A percentile compares a stretch with the other conserved stretches of the same genome.
phyloP scores from a whole-genome alignment of 2,113 vertebrate species.

The Cochlearius cochlearius region DNA sequence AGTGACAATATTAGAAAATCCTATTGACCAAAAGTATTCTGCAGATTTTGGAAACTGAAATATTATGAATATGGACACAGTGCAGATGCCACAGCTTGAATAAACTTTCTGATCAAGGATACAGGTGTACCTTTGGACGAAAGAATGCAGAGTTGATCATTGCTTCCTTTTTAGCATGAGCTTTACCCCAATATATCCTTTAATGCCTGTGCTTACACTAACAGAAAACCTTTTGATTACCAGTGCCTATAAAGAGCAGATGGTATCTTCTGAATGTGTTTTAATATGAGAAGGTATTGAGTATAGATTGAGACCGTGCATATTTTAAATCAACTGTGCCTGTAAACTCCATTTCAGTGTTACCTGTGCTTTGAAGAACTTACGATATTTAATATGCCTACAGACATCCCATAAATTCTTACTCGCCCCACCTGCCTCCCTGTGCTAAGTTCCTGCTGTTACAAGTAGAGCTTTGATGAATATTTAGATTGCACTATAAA shows the following conservation, averaged over 20 bases:
- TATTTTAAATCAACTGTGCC: slow-evolving; percentile 21
- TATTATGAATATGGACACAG: background rate
- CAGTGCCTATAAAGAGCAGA: slow-evolving; percentile 34
- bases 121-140: background rate
- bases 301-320: background rate
- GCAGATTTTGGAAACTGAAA: background rate
- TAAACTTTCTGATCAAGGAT: background rate
- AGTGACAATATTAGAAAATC: background rate
- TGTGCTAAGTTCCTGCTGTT: slow-evolving; percentile 45
- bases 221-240: slow-evolving; percentile 32
- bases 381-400: slow-evolving; percentile 43
- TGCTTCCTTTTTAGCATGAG: background rate
- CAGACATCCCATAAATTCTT: slow-evolving; percentile 61
- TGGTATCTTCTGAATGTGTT: slow-evolving; percentile 27
- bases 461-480: slow-evolving; percentile 36
- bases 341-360: slow-evolving; percentile 37
- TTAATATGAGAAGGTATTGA: slow-evolving; percentile 6
- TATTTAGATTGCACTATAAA: slow-evolving; percentile 49
- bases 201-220: background rate
- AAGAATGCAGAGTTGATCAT: background rate
- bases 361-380: slow-evolving; percentile 61
- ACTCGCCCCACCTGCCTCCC: slow-evolving; percentile 33
- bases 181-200: background rate
- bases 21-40: background rate
- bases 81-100: background rate